Evolutionary conservation across 2,797 vertebrate genomes (phyloP).

Genomic region (Poeciliopsis infans): DNA sequence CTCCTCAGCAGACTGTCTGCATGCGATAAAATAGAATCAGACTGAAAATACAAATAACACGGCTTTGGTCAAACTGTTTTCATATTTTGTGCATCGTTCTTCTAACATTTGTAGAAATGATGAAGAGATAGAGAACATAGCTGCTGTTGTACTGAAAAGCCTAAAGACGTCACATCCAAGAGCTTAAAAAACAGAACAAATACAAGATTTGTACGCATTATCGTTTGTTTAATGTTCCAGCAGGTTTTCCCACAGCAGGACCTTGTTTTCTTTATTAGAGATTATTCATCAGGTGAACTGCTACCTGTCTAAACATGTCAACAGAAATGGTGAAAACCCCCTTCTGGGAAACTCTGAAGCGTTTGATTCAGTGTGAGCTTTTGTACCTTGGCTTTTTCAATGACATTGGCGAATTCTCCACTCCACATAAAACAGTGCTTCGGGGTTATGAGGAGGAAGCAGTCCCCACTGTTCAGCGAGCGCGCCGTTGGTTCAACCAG

Average conservation of each 20-base stretch:
- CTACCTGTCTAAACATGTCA: background rate
- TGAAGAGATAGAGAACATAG: background rate
- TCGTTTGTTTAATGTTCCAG: background rate
- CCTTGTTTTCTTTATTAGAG: background rate
- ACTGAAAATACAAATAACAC: background rate
- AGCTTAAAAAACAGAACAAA: background rate
- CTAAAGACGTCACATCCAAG: background rate
- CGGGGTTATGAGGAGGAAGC: constrained; percentile 83
- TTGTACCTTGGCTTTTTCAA: constrained; percentile 85
- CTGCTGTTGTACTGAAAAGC: background rate
- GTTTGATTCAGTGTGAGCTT: background rate
- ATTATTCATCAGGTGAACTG: background rate
- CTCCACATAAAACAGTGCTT: constrained; percentile 85
- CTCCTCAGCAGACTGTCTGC: background rate
- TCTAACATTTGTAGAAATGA: background rate
- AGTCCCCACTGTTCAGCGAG: constrained; percentile 86
- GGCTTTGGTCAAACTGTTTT: background rate
- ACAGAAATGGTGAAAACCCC: background rate
- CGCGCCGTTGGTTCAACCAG: constrained; percentile 79
- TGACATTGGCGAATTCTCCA: constrained; percentile 86
- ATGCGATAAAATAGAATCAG: background rate
- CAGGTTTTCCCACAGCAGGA: background rate
- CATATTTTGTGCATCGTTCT: background rate
- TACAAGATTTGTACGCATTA: background rate
- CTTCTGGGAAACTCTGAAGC: background rate